Conservation (phyloP, 2,888 invertebrate genomes). For the Mythimna lalbum region DNA sequence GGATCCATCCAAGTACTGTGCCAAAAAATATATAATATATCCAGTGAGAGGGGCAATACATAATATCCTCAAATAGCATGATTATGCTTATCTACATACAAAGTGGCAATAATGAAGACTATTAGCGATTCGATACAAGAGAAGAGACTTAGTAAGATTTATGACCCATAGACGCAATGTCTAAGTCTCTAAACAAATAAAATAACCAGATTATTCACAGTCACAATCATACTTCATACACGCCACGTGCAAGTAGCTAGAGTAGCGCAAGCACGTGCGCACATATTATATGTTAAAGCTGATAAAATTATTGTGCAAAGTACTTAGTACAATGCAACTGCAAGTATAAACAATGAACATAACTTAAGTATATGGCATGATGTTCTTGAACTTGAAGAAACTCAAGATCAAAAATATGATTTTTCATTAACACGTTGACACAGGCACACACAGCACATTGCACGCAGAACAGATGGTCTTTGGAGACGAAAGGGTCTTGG, state of each 20-base stretch:
- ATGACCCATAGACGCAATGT: neutral
- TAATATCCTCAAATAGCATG: too few relatives aligned
- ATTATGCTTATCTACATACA: neutral
- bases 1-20: too few relatives aligned
- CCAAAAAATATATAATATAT: too few relatives aligned
- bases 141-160: neutral
- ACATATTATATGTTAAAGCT: neutral
- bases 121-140: neutral
- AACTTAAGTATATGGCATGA: neutral
- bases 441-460: too few relatives aligned
- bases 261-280: slow-evolving; percentile 16
- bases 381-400: slow-evolving; percentile 16
- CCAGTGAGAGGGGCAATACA: too few relatives aligned
- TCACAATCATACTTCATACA: slow-evolving; percentile 5
- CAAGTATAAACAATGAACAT: slow-evolving; percentile 18
- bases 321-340: slow-evolving; percentile 15
- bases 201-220: slow-evolving; percentile 10
- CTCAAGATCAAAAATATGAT: neutral
- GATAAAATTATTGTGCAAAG: slow-evolving; percentile 43
- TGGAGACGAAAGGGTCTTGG: too few relatives aligned
- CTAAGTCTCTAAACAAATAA: neutral
- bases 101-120: neutral
- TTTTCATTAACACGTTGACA: too few relatives aligned
- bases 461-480: too few relatives aligned
- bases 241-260: slow-evolving; percentile 45